Evolutionary conservation across 1,140 invertebrate genomes (phyloP).

Genomic region (Aphelinus atriplicis): DNA sequence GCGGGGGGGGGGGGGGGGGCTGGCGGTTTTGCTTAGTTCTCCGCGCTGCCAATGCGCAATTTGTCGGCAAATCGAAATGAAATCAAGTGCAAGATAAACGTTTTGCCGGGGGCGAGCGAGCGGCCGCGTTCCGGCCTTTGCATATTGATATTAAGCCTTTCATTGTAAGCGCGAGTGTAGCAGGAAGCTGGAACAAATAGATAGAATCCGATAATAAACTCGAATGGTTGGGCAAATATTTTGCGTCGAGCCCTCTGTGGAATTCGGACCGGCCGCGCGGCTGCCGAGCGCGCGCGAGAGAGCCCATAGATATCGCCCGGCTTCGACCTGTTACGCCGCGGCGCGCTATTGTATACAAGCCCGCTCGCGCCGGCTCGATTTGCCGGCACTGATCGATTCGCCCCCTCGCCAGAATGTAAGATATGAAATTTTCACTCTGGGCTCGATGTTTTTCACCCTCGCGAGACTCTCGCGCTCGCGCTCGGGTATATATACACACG

Average conservation of each 20-base stretch:
- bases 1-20: conserved; percentile 35
- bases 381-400: too few relatives aligned
- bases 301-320: background rate
- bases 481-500: too few relatives aligned
- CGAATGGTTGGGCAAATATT: conserved; percentile 25
- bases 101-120: conserved; percentile 46
- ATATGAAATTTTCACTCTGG: conserved; percentile 1
- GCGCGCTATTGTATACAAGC: background rate
- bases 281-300: background rate
- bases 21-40: conserved; percentile 35
- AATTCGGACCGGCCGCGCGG: background rate
- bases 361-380: too few relatives aligned
- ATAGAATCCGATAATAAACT: conserved; percentile 37
- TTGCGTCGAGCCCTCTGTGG: background rate
- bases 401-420: background rate
- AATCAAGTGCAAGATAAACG: conserved; percentile 66
- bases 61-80: conserved; percentile 65
- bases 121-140: conserved; percentile 52
- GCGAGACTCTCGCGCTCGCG: too few relatives aligned
- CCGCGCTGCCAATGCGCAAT: conserved; percentile 45
- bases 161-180: conserved; percentile 37
- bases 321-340: background rate
- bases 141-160: conserved; percentile 66
- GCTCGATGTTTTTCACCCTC: too few relatives aligned
- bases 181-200: conserved; percentile 11